Percentiles rank a stretch among this genome's conserved stretches.
phyloP scores from a whole-genome alignment of 1,140 invertebrate species.

The Zelostemma sp. region DNA sequence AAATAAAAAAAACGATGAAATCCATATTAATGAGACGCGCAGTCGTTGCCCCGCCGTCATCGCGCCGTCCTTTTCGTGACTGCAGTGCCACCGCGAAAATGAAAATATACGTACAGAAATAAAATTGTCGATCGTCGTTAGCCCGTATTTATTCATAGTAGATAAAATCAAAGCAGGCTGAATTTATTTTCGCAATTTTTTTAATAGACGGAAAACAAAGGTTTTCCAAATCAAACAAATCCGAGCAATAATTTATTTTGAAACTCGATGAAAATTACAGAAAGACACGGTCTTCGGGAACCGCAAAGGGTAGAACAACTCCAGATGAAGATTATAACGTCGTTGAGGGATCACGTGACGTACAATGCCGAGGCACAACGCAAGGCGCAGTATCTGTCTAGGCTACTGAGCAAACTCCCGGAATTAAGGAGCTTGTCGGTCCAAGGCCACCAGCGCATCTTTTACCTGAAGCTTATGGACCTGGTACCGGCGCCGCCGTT shows the following conservation, averaged over 20 bases:
- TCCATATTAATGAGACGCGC: conserved; percentile 9
- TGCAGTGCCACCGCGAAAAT: too few relatives aligned
- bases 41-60: too few relatives aligned
- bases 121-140: too few relatives aligned
- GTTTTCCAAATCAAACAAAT: conserved; percentile 5
- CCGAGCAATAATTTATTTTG: background rate
- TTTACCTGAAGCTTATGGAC: conserved; percentile 94
- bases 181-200: too few relatives aligned
- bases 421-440: conserved; percentile 92
- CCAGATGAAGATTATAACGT: conserved; percentile 95
- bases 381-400: conserved; percentile 92
- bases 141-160: too few relatives aligned
- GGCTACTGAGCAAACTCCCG: conserved; percentile 89
- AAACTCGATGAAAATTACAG: conserved; percentile 70
- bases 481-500: conserved; percentile 90
- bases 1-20: conserved; percentile 10
- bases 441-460: conserved; percentile 93
- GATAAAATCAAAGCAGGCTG: too few relatives aligned
- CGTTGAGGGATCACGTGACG: conserved; percentile 93
- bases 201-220: background rate
- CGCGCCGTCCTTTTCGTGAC: too few relatives aligned
- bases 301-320: conserved; percentile 92
- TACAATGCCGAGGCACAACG: conserved; percentile 91
- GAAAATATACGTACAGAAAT: too few relatives aligned
- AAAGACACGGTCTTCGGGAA: conserved; percentile 92